Conservation (phyloP, 2,797 vertebrate species). For the Phoeniculus purpureus region DNA sequence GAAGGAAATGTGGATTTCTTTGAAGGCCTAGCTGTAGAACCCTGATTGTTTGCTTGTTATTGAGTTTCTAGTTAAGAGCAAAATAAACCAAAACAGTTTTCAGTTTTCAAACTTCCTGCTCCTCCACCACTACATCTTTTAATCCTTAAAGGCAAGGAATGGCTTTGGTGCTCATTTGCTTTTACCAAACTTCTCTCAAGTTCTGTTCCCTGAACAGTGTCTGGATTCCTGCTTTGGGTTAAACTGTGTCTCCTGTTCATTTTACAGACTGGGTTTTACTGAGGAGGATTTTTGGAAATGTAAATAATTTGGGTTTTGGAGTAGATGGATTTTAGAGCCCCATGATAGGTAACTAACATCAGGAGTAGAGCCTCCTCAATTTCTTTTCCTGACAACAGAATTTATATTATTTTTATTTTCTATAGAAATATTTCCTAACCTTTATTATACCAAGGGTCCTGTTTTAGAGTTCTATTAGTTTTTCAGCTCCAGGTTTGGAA, state of each 20-base stretch:
- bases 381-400: not conserved
- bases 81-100: not conserved
- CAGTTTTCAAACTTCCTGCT: not conserved
- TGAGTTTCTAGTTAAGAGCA: not conserved
- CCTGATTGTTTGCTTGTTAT: not conserved
- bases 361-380: not conserved
- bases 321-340: not conserved
- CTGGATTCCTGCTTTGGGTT: not conserved
- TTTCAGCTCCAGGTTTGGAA: not conserved
- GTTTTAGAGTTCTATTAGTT: not conserved
- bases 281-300: not conserved
- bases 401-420: not conserved
- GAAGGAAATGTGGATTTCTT: not conserved
- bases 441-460: not conserved
- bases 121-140: fast-evolving
- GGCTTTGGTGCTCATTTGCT: not conserved
- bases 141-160: not conserved
- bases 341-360: fast-evolving
- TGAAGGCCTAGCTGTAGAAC: not conserved
- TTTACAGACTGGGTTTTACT: not conserved
- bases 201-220: not conserved
- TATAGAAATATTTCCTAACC: not conserved
- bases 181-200: not conserved
- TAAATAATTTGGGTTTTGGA: not conserved
- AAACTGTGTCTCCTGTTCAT: not conserved